Evolutionary conservation across 1,140 invertebrate genomes (phyloP).

Genomic region (Hypothenemus hampei): DNA sequence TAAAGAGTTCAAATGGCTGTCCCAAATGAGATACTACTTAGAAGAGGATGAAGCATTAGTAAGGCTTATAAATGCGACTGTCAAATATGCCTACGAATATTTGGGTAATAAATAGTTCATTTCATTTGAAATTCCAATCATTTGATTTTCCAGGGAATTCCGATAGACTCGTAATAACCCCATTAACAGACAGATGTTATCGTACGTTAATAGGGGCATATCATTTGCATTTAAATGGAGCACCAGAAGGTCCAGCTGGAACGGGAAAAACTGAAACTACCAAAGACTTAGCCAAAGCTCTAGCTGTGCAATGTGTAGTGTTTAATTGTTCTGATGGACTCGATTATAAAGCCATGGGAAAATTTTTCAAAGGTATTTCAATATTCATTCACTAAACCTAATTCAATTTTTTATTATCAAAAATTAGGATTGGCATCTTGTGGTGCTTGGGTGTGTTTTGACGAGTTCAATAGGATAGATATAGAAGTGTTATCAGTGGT

Average conservation of each 20-base stretch:
- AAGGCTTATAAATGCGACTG: slow-evolving; percentile 81
- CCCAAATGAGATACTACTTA: slow-evolving; percentile 81
- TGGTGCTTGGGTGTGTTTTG: slow-evolving; percentile 92
- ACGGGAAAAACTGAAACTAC: slow-evolving; percentile 60
- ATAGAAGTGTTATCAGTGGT: slow-evolving; percentile 80
- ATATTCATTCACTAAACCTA: too few species aligned
- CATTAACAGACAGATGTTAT: slow-evolving; percentile 80
- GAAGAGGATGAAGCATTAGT: slow-evolving; percentile 73
- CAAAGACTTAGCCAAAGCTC: slow-evolving; percentile 79
- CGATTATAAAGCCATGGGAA: slow-evolving; percentile 90
- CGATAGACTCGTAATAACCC: slow-evolving; percentile 73
- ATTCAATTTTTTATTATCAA: neutral
- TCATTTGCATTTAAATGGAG: slow-evolving; percentile 80
- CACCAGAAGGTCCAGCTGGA: slow-evolving; percentile 76
- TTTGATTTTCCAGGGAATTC: slow-evolving; percentile 50
- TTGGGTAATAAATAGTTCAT: slow-evolving; percentile 51
- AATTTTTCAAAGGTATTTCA: slow-evolving; percentile 83
- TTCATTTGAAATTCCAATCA: neutral
- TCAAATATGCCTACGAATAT: slow-evolving; percentile 88
- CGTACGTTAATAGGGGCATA: slow-evolving; percentile 83
- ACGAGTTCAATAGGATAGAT: slow-evolving; percentile 94
- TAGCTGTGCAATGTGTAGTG: slow-evolving; percentile 88
- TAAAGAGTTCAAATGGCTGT: slow-evolving; percentile 86
- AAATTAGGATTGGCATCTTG: slow-evolving; percentile 75
- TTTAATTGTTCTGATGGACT: slow-evolving; percentile 94